These are phyloP conservation scores for Mellivora capensis DNA, from an alignment of 2,113 vertebrate genomes.

Conservation along the genomic window DNA sequence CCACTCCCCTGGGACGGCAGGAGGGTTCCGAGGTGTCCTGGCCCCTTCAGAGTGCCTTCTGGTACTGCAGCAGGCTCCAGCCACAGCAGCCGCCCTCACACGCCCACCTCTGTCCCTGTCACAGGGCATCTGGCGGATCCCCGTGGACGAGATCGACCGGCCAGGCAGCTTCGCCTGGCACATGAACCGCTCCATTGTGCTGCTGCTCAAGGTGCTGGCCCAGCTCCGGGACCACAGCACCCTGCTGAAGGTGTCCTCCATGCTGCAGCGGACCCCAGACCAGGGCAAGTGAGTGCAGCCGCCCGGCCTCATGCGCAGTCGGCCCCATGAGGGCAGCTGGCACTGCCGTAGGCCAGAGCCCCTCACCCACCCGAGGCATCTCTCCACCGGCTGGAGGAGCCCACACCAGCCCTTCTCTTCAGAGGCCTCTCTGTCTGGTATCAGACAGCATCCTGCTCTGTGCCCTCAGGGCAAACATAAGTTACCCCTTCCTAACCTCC, in stretches of 20 bases:
- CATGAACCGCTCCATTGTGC: conserved; percentile 99
- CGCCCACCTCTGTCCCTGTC: rapidly evolving
- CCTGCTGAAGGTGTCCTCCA: conserved; percentile 95
- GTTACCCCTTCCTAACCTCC: neutral
- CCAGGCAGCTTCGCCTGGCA: conserved; percentile 99
- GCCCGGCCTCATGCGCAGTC: neutral
- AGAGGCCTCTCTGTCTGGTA: neutral
- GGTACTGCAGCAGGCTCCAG: neutral
- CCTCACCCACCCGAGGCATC: neutral
- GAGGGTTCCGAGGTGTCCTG: neutral
- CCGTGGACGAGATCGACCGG: conserved; percentile 99
- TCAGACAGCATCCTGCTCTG: neutral
- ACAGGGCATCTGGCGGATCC: conserved; percentile 99
- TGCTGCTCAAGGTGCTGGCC: conserved; percentile 93
- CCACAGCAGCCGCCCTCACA: neutral
- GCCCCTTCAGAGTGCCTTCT: neutral
- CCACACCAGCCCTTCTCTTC: neutral
- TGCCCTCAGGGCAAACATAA: neutral
- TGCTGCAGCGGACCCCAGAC: conserved; percentile 98
- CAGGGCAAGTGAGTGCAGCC: conserved; percentile 95
- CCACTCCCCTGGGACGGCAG: neutral
- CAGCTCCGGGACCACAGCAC: conserved; percentile 96
- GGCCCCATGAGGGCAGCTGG: neutral
- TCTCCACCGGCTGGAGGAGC: neutral
- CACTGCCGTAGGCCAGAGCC: neutral